Evolutionary conservation across 1,140 invertebrate genomes (phyloP).

Genomic region (Orchesella cincta): DNA sequence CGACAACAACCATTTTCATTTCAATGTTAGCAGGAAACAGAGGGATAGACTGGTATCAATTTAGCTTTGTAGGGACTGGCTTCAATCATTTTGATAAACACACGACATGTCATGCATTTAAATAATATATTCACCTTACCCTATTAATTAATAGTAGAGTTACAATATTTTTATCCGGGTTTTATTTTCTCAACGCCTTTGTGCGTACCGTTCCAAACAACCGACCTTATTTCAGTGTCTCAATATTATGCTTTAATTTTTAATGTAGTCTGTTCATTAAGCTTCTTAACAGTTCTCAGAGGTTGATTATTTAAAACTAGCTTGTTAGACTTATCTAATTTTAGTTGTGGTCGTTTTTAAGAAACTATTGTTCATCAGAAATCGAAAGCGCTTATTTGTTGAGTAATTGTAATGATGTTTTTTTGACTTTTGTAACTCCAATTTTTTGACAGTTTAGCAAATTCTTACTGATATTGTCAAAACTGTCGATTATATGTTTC

Average conservation of each 20-base stretch:
- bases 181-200: constrained; percentile 14
- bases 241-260: not conserved
- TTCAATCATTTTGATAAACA: too few relatives aligned
- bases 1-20: too few relatives aligned
- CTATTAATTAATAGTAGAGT: too few relatives aligned
- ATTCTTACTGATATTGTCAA: too few relatives aligned
- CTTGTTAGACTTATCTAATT: not conserved
- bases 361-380: constrained; percentile 11
- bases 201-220: not conserved
- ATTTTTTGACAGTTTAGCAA: too few relatives aligned
- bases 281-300: not conserved
- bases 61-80: too few relatives aligned
- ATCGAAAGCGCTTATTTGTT: constrained; percentile 19
- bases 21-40: too few relatives aligned
- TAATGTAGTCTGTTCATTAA: not conserved
- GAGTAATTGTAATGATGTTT: not conserved
- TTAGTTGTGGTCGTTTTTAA: not conserved
- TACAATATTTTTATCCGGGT: not conserved
- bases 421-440: too few relatives aligned
- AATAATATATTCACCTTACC: too few relatives aligned
- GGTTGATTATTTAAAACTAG: not conserved
- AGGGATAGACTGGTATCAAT: too few relatives aligned
- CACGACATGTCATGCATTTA: too few relatives aligned
- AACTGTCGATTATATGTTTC: too few relatives aligned
- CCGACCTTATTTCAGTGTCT: constrained; percentile 26